A percentile compares a stretch with the other conserved stretches of the same genome.
Conservation (phyloP, 2,113 vertebrate genomes). For the Lophura nycthemera region DNA sequence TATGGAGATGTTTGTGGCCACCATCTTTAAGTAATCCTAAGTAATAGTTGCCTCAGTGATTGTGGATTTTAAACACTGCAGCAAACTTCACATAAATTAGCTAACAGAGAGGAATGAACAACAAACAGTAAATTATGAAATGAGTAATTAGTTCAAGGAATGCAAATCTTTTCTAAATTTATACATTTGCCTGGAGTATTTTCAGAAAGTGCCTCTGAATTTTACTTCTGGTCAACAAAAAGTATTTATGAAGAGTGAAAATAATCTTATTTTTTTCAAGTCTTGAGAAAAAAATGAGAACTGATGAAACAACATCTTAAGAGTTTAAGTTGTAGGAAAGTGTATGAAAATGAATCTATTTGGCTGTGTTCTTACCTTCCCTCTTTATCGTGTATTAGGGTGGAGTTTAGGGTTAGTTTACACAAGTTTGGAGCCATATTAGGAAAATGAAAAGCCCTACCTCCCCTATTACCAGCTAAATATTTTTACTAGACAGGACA, state of each 20-base stretch:
- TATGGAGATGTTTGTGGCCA: background rate
- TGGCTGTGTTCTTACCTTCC: background rate
- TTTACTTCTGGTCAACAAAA: background rate
- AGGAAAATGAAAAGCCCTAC: background rate
- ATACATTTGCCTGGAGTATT: background rate
- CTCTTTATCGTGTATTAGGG: background rate
- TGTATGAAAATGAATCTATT: background rate
- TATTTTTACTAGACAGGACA: background rate
- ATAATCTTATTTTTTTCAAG: background rate
- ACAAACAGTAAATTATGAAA: background rate
- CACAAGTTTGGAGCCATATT: background rate
- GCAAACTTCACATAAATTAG: background rate
- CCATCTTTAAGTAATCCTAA: background rate
- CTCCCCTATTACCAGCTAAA: background rate
- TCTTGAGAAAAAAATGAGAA: background rate
- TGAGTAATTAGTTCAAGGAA: background rate
- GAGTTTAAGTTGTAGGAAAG: background rate
- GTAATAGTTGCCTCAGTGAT: rapidly evolving
- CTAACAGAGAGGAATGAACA: background rate
- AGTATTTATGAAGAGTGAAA: background rate
- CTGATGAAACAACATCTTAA: background rate
- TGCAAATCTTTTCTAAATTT: background rate
- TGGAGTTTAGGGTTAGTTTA: background rate
- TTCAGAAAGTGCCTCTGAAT: background rate
- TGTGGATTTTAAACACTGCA: background rate